These are phyloP conservation scores for Oryctes rhinoceros DNA, from an alignment of 1,140 invertebrate genomes.

Conservation along the genomic window DNA sequence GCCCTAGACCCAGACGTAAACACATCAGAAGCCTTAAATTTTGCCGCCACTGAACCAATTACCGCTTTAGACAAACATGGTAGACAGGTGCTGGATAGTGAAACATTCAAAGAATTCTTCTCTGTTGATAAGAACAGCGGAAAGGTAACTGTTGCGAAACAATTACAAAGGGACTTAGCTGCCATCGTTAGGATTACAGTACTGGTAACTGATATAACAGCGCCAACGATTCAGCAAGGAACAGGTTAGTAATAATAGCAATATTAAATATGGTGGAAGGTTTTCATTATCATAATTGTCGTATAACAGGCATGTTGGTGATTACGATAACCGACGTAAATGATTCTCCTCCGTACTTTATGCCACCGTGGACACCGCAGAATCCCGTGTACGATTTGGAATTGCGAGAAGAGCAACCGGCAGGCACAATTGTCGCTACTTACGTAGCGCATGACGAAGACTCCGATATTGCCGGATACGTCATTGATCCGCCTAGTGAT, in stretches of 20 bases:
- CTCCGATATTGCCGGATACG: conserved; percentile 81
- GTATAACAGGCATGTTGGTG: conserved; percentile 74
- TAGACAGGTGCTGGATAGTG: conserved; percentile 71
- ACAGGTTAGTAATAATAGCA: conserved; percentile 65
- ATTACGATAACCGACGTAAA: conserved; percentile 88
- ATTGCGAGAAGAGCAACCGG: conserved; percentile 84
- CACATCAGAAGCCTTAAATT: conserved; percentile 74
- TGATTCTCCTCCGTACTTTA: conserved; percentile 70
- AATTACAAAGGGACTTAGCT: conserved; percentile 74
- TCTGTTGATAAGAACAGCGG: conserved; percentile 74
- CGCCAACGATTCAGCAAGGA: conserved; percentile 78
- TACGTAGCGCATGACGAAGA: conserved; percentile 85
- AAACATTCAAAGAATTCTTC: conserved; percentile 76
- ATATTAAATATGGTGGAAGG: neutral
- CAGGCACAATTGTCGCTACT: conserved; percentile 80
- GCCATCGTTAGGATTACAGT: conserved; percentile 80
- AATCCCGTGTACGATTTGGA: conserved; percentile 74
- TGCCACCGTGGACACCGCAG: conserved; percentile 76
- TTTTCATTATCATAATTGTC: conserved; percentile 39
- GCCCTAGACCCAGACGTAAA: conserved; percentile 85
- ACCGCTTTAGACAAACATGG: conserved; percentile 84
- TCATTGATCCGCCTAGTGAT: conserved; percentile 74
- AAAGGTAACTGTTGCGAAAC: conserved; percentile 73
- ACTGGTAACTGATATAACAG: conserved; percentile 81
- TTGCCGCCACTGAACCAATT: conserved; percentile 74